These are phyloP conservation scores for Augochlorella aurata DNA, from an alignment of 2,888 invertebrate genomes.

Conservation along the genomic window DNA sequence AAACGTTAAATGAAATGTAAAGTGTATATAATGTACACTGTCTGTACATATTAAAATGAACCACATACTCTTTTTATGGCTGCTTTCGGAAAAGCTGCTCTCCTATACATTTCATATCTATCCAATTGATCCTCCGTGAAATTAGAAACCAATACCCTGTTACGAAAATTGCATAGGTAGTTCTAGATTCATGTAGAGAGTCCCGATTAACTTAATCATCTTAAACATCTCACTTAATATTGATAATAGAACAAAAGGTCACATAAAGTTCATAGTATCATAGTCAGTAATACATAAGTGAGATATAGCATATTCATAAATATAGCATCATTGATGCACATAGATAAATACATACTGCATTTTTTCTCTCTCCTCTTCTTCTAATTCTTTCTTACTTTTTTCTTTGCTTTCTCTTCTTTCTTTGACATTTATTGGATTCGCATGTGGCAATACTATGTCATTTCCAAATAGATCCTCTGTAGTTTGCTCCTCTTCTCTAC, in stretches of 20 bases:
- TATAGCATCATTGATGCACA: not conserved
- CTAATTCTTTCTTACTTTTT: slow-evolving; percentile 90
- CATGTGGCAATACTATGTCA: slow-evolving; percentile 73
- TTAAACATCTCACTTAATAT: not conserved
- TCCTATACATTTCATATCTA: slow-evolving; percentile 98
- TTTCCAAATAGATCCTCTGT: slow-evolving; percentile 75
- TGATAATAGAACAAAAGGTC: not conserved
- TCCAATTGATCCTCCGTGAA: slow-evolving; percentile 99
- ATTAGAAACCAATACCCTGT: slow-evolving; percentile 97
- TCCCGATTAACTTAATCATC: not conserved
- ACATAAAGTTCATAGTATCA: not conserved
- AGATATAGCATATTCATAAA: not conserved
- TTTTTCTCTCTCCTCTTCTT: slow-evolving; percentile 96
- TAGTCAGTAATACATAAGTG: not conserved
- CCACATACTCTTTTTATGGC: slow-evolving; percentile 92
- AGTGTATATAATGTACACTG: not conserved
- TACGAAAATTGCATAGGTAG: slow-evolving; percentile 69
- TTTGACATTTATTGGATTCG: slow-evolving; percentile 64
- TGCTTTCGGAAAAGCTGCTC: slow-evolving; percentile 98
- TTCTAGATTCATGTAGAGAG: not conserved
- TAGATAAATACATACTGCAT: slow-evolving; percentile 90
- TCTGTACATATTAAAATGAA: not conserved
- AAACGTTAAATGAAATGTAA: too few relatives aligned
- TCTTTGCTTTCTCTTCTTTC: slow-evolving; percentile 85
- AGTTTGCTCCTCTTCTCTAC: slow-evolving; percentile 59